Evolutionary conservation across 1,140 invertebrate genomes (phyloP).

Genomic region (Thereuonema tuberculata): DNA sequence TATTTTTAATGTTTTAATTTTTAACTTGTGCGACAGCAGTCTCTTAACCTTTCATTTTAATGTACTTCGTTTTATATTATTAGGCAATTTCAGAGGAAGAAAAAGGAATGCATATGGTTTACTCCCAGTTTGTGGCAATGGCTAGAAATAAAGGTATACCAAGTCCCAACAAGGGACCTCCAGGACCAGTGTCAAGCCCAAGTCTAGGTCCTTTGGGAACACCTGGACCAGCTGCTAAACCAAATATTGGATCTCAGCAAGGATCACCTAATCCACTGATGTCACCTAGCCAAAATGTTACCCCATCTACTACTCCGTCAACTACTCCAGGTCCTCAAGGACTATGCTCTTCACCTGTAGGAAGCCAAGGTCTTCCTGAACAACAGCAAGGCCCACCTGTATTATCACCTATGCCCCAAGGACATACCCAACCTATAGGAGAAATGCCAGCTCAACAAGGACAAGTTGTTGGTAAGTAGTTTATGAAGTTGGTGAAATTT

Average conservation of each 20-base stretch:
- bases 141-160: constrained; percentile 42
- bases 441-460: neutral
- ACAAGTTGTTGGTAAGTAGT: too few species aligned
- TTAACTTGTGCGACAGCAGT: too few species aligned
- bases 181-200: constrained; percentile 14
- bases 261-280: constrained; percentile 7
- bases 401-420: too few species aligned
- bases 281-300: constrained; percentile 6
- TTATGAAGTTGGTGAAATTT: too few species aligned
- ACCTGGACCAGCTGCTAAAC: constrained; percentile 1
- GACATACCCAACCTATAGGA: neutral
- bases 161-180: constrained; percentile 29
- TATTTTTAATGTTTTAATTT: too few species aligned
- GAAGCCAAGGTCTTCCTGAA: neutral
- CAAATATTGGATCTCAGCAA: constrained; percentile 2
- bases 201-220: constrained; percentile 8
- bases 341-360: neutral
- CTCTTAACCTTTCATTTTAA: neutral
- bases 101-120: constrained; percentile 81
- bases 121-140: constrained; percentile 68
- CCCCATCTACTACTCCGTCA: neutral
- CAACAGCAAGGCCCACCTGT: neutral
- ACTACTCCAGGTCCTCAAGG: constrained; percentile 6
- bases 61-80: neutral
- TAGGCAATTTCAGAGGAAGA: constrained; percentile 79